Evolutionary conservation across 2,797 vertebrate species (phyloP).

Genomic region (Ispidina lecontei): DNA sequence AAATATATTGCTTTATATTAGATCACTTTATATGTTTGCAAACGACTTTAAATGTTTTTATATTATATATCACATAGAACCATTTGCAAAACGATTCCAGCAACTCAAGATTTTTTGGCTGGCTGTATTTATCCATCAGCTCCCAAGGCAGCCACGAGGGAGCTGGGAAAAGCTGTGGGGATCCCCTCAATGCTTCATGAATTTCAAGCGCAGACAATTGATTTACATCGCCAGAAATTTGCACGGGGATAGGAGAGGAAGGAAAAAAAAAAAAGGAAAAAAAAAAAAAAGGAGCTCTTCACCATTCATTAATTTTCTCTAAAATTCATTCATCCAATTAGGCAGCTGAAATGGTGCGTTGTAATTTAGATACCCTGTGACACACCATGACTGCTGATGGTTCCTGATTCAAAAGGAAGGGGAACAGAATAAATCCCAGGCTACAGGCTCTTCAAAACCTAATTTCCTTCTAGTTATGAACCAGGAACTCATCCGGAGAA

Average conservation of each 20-base stretch:
- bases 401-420: not conserved
- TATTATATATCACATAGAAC: not conserved
- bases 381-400: conserved; percentile 28
- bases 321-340: conserved; percentile 64
- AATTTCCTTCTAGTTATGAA: conserved; percentile 14
- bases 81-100: not conserved
- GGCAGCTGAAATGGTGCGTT: conserved; percentile 45
- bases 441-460: not conserved
- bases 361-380: conserved; percentile 50
- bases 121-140: not conserved
- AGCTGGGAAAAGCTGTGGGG: conserved; percentile 37
- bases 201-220: conserved; percentile 43
- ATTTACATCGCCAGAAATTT: conserved; percentile 24
- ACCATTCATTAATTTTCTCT: conserved; percentile 63
- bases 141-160: conserved; percentile 1
- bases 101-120: not conserved
- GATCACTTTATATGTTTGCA: not conserved
- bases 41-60: not conserved
- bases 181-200: not conserved
- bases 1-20: not conserved
- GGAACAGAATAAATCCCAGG: conserved; percentile 23
- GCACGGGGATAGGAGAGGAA: not conserved
- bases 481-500: not conserved
- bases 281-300: not conserved
- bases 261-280: not conserved